These are phyloP conservation scores for Conops quadrifasciatus DNA, from an alignment of 2,888 invertebrate genomes.

Conservation along the genomic window DNA sequence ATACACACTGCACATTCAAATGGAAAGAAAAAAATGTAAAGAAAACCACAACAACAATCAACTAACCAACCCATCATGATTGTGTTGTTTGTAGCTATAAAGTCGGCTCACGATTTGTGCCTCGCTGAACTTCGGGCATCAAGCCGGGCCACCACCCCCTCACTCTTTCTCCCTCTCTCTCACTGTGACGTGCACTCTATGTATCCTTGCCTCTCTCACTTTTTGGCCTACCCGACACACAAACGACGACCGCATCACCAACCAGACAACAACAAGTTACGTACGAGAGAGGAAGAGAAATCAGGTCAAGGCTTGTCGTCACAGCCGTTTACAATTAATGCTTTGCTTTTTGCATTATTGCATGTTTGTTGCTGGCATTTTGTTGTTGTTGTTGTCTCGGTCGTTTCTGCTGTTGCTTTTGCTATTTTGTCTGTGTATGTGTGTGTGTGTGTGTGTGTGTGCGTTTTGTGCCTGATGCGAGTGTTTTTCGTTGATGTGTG, in stretches of 20 bases:
- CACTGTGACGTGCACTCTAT: too few species aligned
- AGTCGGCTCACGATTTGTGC: constrained; percentile 33
- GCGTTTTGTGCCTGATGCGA: background rate
- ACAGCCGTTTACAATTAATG: constrained; percentile 59
- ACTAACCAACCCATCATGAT: background rate
- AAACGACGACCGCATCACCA: constrained; percentile 13
- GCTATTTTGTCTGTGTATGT: background rate
- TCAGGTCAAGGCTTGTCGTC: constrained; percentile 66
- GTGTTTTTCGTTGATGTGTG: background rate
- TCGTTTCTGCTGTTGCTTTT: constrained; percentile 28
- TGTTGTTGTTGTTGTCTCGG: constrained; percentile 29
- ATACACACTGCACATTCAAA: background rate
- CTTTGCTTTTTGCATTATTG: constrained; percentile 64
- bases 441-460: constrained; percentile 8
- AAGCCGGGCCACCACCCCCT: constrained; percentile 16
- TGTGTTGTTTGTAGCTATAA: constrained; percentile 12
- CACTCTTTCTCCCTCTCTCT: background rate
- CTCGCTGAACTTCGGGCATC: constrained; percentile 35
- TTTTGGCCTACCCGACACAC: constrained; percentile 38
- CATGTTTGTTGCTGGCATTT: constrained; percentile 50
- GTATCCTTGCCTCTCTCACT: too few species aligned
- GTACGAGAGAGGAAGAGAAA: constrained; percentile 66
- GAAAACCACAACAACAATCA: constrained; percentile 1
- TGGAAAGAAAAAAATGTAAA: background rate
- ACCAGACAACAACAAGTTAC: constrained; percentile 47